These are phyloP conservation scores for Mythimna vitellina DNA, from an alignment of 2,888 invertebrate species.

Conservation along the genomic window DNA sequence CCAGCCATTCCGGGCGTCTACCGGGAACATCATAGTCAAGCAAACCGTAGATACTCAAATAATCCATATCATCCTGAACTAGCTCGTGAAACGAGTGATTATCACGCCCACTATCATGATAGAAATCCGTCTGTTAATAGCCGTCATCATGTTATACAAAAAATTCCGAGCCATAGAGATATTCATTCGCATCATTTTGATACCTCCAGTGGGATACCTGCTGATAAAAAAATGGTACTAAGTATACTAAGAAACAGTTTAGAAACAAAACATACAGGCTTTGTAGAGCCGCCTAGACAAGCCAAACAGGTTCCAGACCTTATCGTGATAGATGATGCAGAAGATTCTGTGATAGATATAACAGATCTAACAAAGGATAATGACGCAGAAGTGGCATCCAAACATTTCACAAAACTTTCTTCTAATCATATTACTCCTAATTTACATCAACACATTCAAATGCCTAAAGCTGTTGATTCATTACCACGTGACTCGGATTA, in stretches of 20 bases:
- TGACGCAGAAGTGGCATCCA: conserved; percentile 71
- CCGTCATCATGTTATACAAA: conserved; percentile 85
- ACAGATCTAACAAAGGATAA: conserved; percentile 85
- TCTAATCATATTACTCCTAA: conserved; percentile 69
- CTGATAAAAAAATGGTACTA: conserved; percentile 93
- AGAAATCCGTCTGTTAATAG: conserved; percentile 75
- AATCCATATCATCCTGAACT: conserved; percentile 76
- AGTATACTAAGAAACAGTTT: conserved; percentile 93
- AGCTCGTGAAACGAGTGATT: conserved; percentile 79
- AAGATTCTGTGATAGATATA: conserved; percentile 88
- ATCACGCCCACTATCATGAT: conserved; percentile 81
- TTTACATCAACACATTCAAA: conserved; percentile 90
- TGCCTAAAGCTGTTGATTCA: conserved; percentile 93
- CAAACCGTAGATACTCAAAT: conserved; percentile 78
- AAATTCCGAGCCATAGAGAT: conserved; percentile 83
- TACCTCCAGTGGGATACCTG: conserved; percentile 86
- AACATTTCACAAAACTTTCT: conserved; percentile 66
- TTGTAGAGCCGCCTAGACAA: conserved; percentile 89
- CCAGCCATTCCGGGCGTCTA: conserved; percentile 73
- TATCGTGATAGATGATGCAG: conserved; percentile 87
- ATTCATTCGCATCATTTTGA: conserved; percentile 78
- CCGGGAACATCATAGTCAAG: conserved; percentile 78
- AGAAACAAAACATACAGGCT: conserved; percentile 91
- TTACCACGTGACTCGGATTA: conserved; percentile 89
- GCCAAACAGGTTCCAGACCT: conserved; percentile 86